Conservation (phyloP, 2,888 invertebrate species). For the Drosophila mimica region DNA sequence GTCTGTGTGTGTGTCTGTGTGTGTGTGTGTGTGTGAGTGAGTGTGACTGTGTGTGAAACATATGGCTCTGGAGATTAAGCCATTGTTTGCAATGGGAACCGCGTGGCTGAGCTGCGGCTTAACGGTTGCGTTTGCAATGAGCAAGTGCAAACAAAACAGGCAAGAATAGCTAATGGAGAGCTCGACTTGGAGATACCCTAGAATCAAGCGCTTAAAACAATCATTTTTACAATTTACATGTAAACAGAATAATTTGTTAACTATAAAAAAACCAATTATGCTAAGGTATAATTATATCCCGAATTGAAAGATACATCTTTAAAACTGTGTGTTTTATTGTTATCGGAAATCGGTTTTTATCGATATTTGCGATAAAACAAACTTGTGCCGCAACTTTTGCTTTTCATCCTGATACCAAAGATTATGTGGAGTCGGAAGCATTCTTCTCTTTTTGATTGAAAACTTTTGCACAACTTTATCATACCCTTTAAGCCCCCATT, state of each 20-base stretch:
- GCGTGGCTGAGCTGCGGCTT: slow-evolving; percentile 69
- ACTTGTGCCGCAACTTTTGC: background rate
- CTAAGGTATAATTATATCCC: background rate
- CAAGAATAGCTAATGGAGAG: background rate
- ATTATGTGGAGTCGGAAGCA: background rate
- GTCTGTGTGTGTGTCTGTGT: slow-evolving; percentile 17
- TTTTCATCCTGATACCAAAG: background rate
- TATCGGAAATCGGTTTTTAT: background rate
- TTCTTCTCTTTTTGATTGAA: background rate
- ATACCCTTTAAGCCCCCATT: background rate
- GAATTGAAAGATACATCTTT: background rate
- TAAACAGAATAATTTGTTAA: no score
- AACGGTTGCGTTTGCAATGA: slow-evolving; percentile 60
- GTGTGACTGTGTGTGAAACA: slow-evolving; percentile 33
- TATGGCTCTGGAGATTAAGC: slow-evolving; percentile 79
- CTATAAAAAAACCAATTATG: no score
- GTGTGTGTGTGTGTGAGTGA: slow-evolving; percentile 13
- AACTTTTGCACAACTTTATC: background rate
- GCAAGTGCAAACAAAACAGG: slow-evolving; percentile 41
- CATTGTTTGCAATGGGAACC: slow-evolving; percentile 73
- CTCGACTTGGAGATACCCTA: background rate
- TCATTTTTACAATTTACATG: no score
- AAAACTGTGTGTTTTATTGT: background rate
- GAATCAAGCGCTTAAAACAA: background rate
- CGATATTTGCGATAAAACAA: background rate